phyloP scores from a whole-genome alignment of 2,888 invertebrate species.

The Adelognathus sp. region DNA sequence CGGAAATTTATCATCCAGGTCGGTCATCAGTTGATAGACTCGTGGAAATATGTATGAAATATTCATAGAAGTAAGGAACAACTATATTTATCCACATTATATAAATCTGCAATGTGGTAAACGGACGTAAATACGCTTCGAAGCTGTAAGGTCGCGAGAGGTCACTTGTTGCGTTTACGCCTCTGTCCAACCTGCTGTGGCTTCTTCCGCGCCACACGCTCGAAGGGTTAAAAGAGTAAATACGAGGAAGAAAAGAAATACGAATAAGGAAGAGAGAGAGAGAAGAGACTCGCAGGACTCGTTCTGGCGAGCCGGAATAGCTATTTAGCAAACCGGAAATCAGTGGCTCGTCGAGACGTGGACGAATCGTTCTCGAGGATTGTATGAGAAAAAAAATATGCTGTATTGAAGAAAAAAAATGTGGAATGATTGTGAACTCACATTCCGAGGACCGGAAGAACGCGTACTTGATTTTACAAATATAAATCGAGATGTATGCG shows the following conservation, averaged over 20 bases:
- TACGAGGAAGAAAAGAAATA: slow-evolving; percentile 1
- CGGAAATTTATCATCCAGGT: no score
- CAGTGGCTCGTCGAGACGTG: slow-evolving; percentile 13
- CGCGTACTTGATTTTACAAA: slow-evolving; percentile 25
- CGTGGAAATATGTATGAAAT: no score
- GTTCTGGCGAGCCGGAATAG: slow-evolving; percentile 34
- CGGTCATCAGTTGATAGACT: no score
- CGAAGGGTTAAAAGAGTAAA: neutral
- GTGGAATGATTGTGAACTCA: slow-evolving; percentile 27
- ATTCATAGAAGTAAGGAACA: no score
- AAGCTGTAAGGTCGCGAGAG: no score
- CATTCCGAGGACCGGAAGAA: slow-evolving; percentile 17
- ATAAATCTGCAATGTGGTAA: no score
- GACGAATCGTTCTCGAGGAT: slow-evolving; percentile 15
- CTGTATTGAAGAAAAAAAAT: slow-evolving; percentile 10
- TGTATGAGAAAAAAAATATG: neutral
- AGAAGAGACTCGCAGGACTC: neutral
- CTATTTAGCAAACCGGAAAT: slow-evolving; percentile 51
- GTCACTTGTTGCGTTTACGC: no score
- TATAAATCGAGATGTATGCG: neutral
- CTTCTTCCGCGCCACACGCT: no score
- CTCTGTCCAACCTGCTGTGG: no score
- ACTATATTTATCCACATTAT: no score
- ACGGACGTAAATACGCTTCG: no score
- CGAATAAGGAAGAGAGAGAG: neutral